Evolutionary conservation across 2,888 invertebrate genomes (phyloP), one percentile per base, ranked within the genome.

Genomic region (Perithous albicinctus): DNA sequence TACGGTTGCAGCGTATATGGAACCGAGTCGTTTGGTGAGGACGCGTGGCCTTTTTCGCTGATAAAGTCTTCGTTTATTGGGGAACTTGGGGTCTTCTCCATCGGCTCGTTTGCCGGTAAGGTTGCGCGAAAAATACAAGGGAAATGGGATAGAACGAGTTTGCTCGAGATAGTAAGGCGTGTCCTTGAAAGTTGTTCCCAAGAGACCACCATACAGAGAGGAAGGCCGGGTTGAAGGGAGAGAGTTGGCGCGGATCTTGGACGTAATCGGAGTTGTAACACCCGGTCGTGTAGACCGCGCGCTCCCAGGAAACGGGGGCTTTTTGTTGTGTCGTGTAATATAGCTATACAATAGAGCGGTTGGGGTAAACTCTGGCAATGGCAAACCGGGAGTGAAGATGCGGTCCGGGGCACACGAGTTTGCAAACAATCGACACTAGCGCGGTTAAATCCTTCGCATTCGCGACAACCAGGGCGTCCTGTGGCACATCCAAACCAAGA

Each of bases 351-450:
- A 54, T 29, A 41, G 54, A 51, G 18, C 48, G 54, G n/a, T 38
- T 26, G 46, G 48, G 15, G 23, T 18, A 23, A 35, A 23, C 10
- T n/a, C 61, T 73, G 64, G 59, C 72, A 29, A 41, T 66, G n/a
- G 56, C 48, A 67, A 67, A 41, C 51, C 59, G 46, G 29, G 77
- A n/a, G n/a, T 77, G 82, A 86, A 89, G 88, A 87, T 85, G 85
- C 78, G 85, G 84, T 88, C 83, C 46, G 43, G 72, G 41, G 26
- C 38, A 23, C 56, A 29, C 67, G 75, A 84, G 76, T 89, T 88
- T 84, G 77, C 84, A 79, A 87, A 88, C 90, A 89, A 89, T 89
- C 87, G 85, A 87, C 87, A 87, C 88, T 84, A 75, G 84, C 56
- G 83, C 76, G 80, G 86, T 87, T 86, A 85, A 86, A 88, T 87